These are phyloP conservation scores for Poecilia velifera DNA, from an alignment of 2,797 vertebrate genomes.

Conservation along the genomic window DNA sequence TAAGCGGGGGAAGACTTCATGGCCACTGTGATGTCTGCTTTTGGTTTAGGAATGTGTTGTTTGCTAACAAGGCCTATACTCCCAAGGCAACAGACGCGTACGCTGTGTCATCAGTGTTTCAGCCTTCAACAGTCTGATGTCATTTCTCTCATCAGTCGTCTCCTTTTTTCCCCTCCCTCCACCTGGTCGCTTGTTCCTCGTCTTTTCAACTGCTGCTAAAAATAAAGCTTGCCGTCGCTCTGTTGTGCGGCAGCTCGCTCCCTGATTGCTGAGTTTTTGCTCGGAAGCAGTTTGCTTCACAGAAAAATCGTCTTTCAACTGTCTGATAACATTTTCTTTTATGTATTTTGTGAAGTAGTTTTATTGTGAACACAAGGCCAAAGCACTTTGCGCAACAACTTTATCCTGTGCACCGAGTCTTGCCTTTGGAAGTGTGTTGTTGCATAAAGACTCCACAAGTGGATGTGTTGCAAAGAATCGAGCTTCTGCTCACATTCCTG, in stretches of 20 bases:
- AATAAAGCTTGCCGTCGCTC: not conserved
- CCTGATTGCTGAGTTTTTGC: constrained; percentile 1
- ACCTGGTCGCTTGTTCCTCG: not conserved
- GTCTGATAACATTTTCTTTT: not conserved
- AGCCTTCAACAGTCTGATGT: not conserved
- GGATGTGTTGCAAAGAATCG: not conserved
- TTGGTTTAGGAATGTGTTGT: not conserved
- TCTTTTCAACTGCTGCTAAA: not conserved
- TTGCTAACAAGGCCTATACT: not conserved
- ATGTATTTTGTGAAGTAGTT: not conserved
- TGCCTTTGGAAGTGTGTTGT: not conserved
- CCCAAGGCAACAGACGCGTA: not conserved
- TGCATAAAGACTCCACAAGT: not conserved
- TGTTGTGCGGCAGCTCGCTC: not conserved
- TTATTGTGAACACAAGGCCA: not conserved
- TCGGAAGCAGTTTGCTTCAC: not conserved
- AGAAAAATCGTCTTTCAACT: not conserved
- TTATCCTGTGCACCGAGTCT: not conserved
- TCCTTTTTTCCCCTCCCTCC: not conserved
- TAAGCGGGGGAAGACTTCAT: not conserved
- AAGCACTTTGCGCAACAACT: not conserved
- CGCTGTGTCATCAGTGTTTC: not conserved
- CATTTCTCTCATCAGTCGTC: not conserved
- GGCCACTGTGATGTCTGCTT: not conserved
- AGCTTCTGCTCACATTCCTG: not conserved